Base-by-base conservation (phyloP, 2,797 vertebrate genomes). In the Strix occidentalis region DNA sequence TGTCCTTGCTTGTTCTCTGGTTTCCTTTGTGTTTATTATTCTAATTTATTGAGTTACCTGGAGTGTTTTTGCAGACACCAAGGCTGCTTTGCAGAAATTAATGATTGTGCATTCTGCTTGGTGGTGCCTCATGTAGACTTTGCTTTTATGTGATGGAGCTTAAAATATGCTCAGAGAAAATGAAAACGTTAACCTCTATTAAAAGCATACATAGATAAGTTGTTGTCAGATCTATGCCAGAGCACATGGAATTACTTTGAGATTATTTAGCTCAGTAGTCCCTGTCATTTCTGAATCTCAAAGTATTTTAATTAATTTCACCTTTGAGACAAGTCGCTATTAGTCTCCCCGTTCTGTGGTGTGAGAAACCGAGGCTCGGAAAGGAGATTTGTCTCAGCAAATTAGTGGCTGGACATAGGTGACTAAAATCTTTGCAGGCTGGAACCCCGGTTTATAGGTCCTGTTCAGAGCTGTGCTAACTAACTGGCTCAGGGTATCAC, bases 31-130 rank as follows among this genome's bases (percentile, higher is more conserved):
- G 95, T 94, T 92, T 87, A 91, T 89, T 76, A 91, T 94, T 92
- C 81, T 96, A 93, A 96, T 95, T 93, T 96, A 96, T 91, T 83
- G 95, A 92, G 93, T 91, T 95, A 94, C 92, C 84, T 87, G 93
- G 66, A 91, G 61, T 83, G 89, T 87, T 96, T 97, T 95, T 17
- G 11, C 91, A 95, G 95, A 31, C 66, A 79, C 91, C 87, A 87
- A 93, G 95, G 83, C 63, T 89, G 69, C 76, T 97, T 94, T 95
- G 94, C 69, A 94, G 69, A 70, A 95, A 92, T 95, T 95, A 95
- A 93, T 37, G 89, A 80, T 58, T 70, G 81, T 93, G 76, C 87
- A 75, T 69, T 95, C 85, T 93, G 65, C 85, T 88, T 90, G 50
- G 82, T 74, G 41, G 45, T 91, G 61, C 82, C 91, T 96, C 2